phyloP scores from a whole-genome alignment of 2,888 invertebrate species.

The Phengaris alcon region DNA sequence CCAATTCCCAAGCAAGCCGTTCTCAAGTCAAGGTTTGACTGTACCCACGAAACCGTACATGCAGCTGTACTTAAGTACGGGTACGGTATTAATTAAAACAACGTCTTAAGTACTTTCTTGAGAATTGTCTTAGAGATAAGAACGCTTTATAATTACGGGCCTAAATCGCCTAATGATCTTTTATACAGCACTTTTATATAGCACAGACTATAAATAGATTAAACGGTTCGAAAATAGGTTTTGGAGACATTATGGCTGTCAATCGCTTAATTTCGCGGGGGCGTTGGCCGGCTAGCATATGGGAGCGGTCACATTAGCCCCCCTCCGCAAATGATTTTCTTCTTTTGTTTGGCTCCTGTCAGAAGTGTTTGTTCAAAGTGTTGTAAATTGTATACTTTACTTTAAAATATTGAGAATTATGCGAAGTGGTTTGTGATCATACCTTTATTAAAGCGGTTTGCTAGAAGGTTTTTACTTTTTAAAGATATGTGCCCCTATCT shows the following conservation, averaged over 20 bases:
- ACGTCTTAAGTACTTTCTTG: too few species aligned
- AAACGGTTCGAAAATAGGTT: background rate
- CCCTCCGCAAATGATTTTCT: constrained; percentile 59
- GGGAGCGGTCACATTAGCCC: constrained; percentile 60
- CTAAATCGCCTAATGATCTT: background rate
- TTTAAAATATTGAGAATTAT: background rate
- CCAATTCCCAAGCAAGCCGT: too few species aligned
- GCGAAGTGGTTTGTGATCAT: background rate
- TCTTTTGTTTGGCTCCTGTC: constrained; percentile 55
- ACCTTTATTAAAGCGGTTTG: too few species aligned
- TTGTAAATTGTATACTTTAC: background rate
- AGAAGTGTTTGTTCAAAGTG: background rate
- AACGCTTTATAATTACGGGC: too few species aligned
- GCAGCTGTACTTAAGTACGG: too few species aligned
- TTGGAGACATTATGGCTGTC: constrained; percentile 47
- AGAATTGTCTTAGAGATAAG: too few species aligned
- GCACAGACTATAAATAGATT: background rate
- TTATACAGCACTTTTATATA: too few species aligned
- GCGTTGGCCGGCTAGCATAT: constrained; percentile 56
- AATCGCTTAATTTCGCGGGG: constrained; percentile 54
- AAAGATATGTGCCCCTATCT: too few species aligned
- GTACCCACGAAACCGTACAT: too few species aligned
- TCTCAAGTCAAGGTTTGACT: too few species aligned
- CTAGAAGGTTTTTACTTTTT: too few species aligned
- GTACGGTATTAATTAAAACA: too few species aligned